Base-by-base conservation (phyloP, 2,888 invertebrate genomes). In the Abrostola tripartita region DNA sequence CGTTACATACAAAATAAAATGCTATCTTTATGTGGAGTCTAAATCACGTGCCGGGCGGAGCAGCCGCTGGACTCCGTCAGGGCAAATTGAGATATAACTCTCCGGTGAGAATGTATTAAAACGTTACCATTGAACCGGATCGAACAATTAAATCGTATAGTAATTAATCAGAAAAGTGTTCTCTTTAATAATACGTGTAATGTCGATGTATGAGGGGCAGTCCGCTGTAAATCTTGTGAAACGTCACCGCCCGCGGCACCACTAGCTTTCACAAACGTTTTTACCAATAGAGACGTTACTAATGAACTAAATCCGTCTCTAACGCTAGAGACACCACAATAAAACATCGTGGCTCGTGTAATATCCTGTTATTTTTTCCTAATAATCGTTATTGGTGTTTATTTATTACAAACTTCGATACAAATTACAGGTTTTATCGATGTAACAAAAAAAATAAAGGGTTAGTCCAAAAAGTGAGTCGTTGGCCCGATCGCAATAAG, bases 341-440 rank as follows among this genome's bases (percentile, higher is more conserved):
- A 92, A 91, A 92, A 87, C 87, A 89, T 88, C 85, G 81, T 78
- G 81, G 82, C 86, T 82, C 86, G 79, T 84, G 88, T 94, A 93
- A 94, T 94, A 93, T 93, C 93, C 93, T 93, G 92, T 94, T 93
- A 93, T 93, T 93, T 93, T 91, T 91, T 91, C 90, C 87, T 94
- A 94, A 94, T 94, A 93, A 94, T 94, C 91, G 91, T 94, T 94
- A 94, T 94, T 94, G 93, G 90, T 93, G 93, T 94, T 94, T 94
- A 94, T 94, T 94, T 94, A 94, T 94, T 93, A 93, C 92, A 90
- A 92, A 87, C 88, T 87, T 88, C 87, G 90, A 83, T 87, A 86
- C 92, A 94, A 94, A 94, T 94, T 94, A 94, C 89, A 93, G 93
- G 93, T 91, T 93, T 90, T 93, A 91, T 92, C 92, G 92, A 87